Evolutionary conservation across 2,888 invertebrate species (phyloP).

Genomic region (Mimachlamys varia): DNA sequence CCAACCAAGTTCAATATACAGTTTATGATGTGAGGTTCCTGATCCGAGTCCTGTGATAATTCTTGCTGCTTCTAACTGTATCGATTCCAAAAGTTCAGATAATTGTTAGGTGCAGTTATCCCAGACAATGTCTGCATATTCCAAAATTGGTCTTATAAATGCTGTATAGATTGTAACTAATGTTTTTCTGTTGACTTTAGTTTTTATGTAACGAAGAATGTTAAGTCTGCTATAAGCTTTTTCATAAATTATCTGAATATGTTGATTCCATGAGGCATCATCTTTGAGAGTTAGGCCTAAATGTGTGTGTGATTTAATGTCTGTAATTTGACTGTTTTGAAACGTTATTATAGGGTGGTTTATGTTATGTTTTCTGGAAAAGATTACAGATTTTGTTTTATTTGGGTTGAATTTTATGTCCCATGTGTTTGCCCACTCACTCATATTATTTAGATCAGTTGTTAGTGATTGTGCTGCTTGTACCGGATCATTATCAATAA

Average conservation of each 20-base stretch:
- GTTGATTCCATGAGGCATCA: background rate
- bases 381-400: background rate
- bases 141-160: too few species aligned
- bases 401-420: background rate
- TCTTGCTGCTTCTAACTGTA: too few species aligned
- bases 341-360: background rate
- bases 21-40: too few species aligned
- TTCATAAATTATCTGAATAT: background rate
- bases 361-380: background rate
- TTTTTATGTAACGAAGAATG: background rate
- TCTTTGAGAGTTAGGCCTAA: background rate
- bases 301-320: background rate
- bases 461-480: background rate
- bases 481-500: background rate
- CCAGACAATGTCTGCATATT: too few species aligned
- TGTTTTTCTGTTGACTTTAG: background rate
- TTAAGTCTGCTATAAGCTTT: background rate
- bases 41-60: too few species aligned
- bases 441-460: background rate
- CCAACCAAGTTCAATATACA: background rate
- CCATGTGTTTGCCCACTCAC: background rate
- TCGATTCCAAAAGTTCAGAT: too few species aligned
- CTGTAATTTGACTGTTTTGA: background rate
- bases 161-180: background rate
- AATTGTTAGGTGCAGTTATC: too few species aligned